Evolutionary conservation across 2,888 invertebrate genomes (phyloP), one percentile per base, ranked within the genome.

Genomic region (Chymomyza caudatula): DNA sequence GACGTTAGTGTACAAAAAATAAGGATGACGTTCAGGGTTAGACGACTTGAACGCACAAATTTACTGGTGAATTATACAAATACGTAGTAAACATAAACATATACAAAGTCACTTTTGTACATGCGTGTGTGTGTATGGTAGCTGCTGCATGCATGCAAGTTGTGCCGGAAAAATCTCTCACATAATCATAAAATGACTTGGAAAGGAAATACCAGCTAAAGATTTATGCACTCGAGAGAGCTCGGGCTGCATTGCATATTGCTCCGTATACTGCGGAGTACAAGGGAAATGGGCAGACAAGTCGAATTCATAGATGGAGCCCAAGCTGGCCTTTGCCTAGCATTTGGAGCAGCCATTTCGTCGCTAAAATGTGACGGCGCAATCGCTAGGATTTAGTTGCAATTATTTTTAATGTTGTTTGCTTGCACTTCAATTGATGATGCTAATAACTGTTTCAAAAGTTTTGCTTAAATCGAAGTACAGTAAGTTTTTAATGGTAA

Each of bases 341-440:
- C 47, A 49, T 49, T 51, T 51, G 51, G 51, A 19, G 62, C 43
- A 60, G 71, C 75, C 67, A 78, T 77, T 82, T 65, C 63, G 64
- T 67, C 69, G 73, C 81, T 75, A 60, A 81, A 85, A 69, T 86
- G 82, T 78, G 86, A 82, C 77, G 84, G 78, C 83, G 76, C 82
- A 86, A 86, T 86, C 77, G 82, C 75, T 66, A 81, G 86, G 76
- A 86, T 86, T 86, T 85, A 83, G 85, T 72, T 85, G 87, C 87
- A 85, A 85, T 84, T 86, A 84, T 86, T 84, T 84, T 84, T 84
- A 86, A 84, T 84, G 84, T 86, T 85, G 87, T 85, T 84, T 86
- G 81, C 85, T 80, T 86, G 71, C 80, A 71, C 87, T 80, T 69
- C 84, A 84, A 84, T 85, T 83, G 87, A 84, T 86, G 87, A 76